Conservation (phyloP, 2,113 vertebrate genomes). For the Desmodus rotundus region DNA sequence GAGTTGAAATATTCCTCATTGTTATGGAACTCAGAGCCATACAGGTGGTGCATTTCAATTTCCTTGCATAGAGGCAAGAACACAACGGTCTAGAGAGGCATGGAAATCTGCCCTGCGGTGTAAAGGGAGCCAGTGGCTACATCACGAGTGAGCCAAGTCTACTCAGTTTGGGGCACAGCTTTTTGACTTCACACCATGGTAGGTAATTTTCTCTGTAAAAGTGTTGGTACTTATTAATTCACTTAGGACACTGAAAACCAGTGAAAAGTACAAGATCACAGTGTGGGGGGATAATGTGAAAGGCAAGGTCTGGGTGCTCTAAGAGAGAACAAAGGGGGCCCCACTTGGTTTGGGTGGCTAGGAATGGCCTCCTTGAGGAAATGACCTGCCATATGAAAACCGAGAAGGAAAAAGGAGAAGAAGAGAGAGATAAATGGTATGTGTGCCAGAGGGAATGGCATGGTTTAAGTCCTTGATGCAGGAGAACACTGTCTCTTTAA, state of each 20-base stretch:
- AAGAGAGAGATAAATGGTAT: fast-evolving
- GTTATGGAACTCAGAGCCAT: neutral
- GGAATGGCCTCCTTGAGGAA: neutral
- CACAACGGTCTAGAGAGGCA: neutral
- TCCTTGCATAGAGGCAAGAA: fast-evolving
- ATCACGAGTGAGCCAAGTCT: neutral
- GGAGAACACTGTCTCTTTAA: neutral
- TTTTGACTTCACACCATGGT: neutral
- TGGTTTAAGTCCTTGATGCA: neutral
- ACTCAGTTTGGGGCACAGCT: neutral
- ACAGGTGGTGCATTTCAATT: neutral
- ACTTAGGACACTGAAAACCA: neutral
- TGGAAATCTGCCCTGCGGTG: neutral
- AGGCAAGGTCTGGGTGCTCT: fast-evolving
- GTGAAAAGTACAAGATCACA: neutral
- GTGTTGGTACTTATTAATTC: neutral
- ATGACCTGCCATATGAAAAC: neutral
- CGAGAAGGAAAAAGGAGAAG: neutral
- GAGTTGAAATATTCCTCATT: neutral
- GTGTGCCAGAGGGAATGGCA: neutral
- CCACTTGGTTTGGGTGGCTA: too few species aligned
- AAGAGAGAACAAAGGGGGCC: neutral
- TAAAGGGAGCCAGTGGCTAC: neutral
- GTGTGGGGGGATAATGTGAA: neutral
- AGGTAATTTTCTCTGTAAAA: neutral